Base-by-base conservation (phyloP, 2,113 vertebrate genomes). In the Catagonus wagneri region DNA sequence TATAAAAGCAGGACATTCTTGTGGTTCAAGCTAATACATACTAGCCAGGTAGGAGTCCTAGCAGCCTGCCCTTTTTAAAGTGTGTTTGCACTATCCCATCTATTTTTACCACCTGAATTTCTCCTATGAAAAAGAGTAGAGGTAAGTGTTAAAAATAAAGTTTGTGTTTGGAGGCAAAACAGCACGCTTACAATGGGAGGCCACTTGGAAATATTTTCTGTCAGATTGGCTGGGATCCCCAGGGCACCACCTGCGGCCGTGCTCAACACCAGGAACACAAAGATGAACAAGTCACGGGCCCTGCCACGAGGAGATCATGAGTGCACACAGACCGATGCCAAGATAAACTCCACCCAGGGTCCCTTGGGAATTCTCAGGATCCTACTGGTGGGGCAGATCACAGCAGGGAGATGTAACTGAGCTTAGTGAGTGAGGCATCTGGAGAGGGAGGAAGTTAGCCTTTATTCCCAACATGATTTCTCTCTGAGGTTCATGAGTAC, bases 1-100 rank as follows among this genome's bases (percentile, higher is more conserved):
- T 76, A 61, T 4, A 89, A 66, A 96, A 93, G 32, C 32, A 92
- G 58, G 27, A 90, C 63, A 94, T 85, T 92, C n/a, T 83, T 83
- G 23, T 72, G 63, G 39, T 71, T 83, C 27, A 29, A 4, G 58
- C 25, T 89, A 79, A 85, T 76, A 11, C 7, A 36, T 54, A 52
- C 52, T 50, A 83, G 44, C 19, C 54, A 87, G 22, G 36, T 39
- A 92, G 58, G 50, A 69, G 4, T 83, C 74, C 6, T 25, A 86
- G 65, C 23, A 95, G 60, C 16, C 25, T 34, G 66, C 34, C 22
- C 69, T 61, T 90, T 74, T 92, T 54, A 94, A 87, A 94, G 63
- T 34, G 56, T 83, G 14, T 92, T 93, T 93, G 52, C 11, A n/a
- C 66, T 25, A 83, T 60, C 69, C 16, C 23, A 34, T 92, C 56